Conservation (phyloP, 2,797 vertebrate species). For the Sebastes alutus region DNA sequence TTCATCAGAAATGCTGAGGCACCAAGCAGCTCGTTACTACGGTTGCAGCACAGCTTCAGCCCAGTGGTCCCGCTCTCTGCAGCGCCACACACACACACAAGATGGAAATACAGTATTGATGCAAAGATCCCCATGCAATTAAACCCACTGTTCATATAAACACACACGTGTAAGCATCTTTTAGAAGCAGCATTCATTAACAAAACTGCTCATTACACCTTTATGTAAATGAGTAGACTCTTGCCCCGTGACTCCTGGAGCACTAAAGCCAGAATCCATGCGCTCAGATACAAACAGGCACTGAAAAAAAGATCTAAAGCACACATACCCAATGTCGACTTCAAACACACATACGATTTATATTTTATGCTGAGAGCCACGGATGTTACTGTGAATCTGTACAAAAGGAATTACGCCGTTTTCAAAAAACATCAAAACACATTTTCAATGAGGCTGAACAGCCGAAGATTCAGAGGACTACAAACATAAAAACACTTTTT, state of each 20-base stretch:
- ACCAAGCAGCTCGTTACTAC: conserved; percentile 77
- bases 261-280: not conserved
- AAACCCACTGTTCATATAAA: conserved; percentile 18
- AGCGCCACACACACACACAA: conserved; percentile 33
- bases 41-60: conserved; percentile 54
- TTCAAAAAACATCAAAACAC: conserved; percentile 29
- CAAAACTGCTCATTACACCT: not conserved
- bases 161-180: conserved; percentile 1
- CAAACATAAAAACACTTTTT: not conserved
- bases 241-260: not conserved
- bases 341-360: conserved; percentile 29
- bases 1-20: conserved; percentile 78
- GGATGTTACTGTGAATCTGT: conserved; percentile 1
- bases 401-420: conserved; percentile 15
- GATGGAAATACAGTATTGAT: not conserved
- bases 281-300: not conserved
- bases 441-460: conserved; percentile 12
- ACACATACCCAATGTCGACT: not conserved
- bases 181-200: conserved; percentile 6
- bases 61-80: conserved; percentile 44
- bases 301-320: conserved; percentile 19
- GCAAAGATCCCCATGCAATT: conserved; percentile 19
- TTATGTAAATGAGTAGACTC: not conserved
- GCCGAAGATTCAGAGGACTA: not conserved
- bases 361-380: conserved; percentile 19